Evolutionary conservation across 2,113 vertebrate species (phyloP).

Genomic region (Cebus imitator): DNA sequence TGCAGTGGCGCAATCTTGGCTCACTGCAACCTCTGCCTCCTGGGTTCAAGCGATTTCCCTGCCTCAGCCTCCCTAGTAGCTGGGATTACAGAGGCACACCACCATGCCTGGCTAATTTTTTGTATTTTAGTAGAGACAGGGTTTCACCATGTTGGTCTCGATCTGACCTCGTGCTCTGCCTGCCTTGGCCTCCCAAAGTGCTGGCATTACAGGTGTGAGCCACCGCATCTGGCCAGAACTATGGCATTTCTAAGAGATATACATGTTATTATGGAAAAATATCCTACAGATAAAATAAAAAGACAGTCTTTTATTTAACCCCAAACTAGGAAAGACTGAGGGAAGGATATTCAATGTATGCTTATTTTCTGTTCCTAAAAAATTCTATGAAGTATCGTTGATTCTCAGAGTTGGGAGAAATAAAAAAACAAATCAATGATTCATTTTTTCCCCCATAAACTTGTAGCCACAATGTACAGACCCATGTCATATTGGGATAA

Average conservation of each 20-base stretch:
- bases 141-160: too few relatives aligned
- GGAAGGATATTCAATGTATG: not conserved
- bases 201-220: too few relatives aligned
- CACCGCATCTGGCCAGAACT: too few relatives aligned
- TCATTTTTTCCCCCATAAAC: not conserved
- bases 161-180: too few relatives aligned
- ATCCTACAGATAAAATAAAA: conserved; percentile 10
- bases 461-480: not conserved
- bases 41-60: too few relatives aligned
- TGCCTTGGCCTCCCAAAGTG: too few relatives aligned
- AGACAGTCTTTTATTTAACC: not conserved
- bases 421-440: not conserved
- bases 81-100: too few relatives aligned
- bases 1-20: too few relatives aligned
- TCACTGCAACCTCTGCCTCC: too few relatives aligned
- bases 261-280: not conserved
- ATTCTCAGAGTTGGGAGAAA: not conserved
- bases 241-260: not conserved
- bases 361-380: conserved; percentile 8
- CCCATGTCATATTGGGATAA: not conserved
- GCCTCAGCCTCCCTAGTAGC: too few relatives aligned
- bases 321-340: not conserved
- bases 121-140: too few relatives aligned
- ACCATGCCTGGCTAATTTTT: too few relatives aligned
- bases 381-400: not conserved